Percentiles rank a stretch among this genome's conserved stretches.
phyloP scores from a whole-genome alignment of 35 echinoderm and acorn worm genomes.

The Holothuria glaberrima region DNA sequence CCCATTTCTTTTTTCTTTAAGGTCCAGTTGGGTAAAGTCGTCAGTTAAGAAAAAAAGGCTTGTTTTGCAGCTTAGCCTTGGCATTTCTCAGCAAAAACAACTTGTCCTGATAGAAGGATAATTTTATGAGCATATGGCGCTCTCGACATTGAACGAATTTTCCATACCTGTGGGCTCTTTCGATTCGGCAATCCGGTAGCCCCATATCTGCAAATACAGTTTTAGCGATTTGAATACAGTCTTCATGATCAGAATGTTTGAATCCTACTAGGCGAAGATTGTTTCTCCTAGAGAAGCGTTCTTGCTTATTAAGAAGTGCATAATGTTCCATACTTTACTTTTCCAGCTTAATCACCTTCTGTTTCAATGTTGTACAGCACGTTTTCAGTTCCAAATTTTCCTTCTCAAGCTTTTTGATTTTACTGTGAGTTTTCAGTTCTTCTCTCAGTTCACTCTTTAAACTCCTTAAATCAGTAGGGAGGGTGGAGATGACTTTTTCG shows the following conservation, averaged over 20 bases:
- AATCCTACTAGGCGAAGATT: constrained; percentile 9
- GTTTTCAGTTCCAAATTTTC: no score
- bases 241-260: not conserved
- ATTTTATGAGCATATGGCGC: no score
- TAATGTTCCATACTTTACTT: not conserved
- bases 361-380: not conserved
- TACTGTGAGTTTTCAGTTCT: no score
- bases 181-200: not conserved
- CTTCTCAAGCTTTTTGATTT: no score
- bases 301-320: constrained; percentile 5
- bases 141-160: not conserved
- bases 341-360: not conserved
- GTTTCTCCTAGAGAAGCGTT: no score
- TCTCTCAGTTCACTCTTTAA: no score
- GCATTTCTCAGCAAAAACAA: not conserved
- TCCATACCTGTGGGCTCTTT: not conserved
- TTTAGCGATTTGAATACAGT: constrained; percentile 7
- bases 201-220: not conserved
- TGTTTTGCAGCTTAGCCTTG: not conserved
- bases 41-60: not conserved
- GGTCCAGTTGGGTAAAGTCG: not conserved
- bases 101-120: no score
- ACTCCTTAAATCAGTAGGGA: no score
- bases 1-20: constrained; percentile 50
- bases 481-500: no score